A percentile compares a stretch with the other conserved stretches of the same genome.
phyloP scores from a whole-genome alignment of 1,140 invertebrate species.

The Antheraea pernyi region DNA sequence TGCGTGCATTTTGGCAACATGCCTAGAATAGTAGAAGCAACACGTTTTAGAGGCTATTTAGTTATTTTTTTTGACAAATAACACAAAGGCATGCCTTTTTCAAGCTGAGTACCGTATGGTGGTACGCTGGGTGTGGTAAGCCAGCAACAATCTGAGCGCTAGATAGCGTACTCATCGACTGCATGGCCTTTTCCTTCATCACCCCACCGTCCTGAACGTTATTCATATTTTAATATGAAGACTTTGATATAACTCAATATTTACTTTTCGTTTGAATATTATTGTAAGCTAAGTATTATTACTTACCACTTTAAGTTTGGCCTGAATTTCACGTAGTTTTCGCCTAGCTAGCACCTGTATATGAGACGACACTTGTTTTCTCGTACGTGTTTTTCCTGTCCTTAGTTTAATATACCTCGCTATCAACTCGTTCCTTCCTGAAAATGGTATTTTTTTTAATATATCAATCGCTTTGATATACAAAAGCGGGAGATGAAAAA shows the following conservation, averaged over 20 bases:
- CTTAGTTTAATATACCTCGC: constrained; percentile 99
- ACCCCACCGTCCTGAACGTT: constrained; percentile 87
- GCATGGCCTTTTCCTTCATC: constrained; percentile 97
- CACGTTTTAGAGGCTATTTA: constrained; percentile 45
- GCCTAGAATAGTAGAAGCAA: constrained; percentile 55
- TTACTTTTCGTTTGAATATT: too few species aligned
- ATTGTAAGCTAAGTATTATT: constrained; percentile 4
- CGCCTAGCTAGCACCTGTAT: constrained; percentile 99
- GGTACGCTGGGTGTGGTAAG: constrained; percentile 80
- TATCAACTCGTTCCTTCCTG: constrained; percentile 99
- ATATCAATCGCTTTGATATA: neutral
- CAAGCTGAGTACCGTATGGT: constrained; percentile 86
- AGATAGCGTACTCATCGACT: constrained; percentile 97
- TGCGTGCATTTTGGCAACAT: constrained; percentile 56
- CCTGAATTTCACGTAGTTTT: constrained; percentile 98
- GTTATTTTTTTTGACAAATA: constrained; percentile 45
- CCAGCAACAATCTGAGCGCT: constrained; percentile 97
- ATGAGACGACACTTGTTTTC: constrained; percentile 99
- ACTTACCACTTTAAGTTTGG: constrained; percentile 97
- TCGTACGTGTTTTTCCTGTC: constrained; percentile 98
- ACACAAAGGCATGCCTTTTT: constrained; percentile 66
- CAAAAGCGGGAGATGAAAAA: constrained; percentile 19
- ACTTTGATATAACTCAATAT: too few species aligned
- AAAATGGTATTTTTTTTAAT: constrained; percentile 19
- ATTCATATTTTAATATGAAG: constrained; percentile 31